Percentiles rank a stretch among this genome's conserved stretches.
Conservation (phyloP, 2,113 vertebrate genomes). For the Sphaerodactylus townsendi region DNA sequence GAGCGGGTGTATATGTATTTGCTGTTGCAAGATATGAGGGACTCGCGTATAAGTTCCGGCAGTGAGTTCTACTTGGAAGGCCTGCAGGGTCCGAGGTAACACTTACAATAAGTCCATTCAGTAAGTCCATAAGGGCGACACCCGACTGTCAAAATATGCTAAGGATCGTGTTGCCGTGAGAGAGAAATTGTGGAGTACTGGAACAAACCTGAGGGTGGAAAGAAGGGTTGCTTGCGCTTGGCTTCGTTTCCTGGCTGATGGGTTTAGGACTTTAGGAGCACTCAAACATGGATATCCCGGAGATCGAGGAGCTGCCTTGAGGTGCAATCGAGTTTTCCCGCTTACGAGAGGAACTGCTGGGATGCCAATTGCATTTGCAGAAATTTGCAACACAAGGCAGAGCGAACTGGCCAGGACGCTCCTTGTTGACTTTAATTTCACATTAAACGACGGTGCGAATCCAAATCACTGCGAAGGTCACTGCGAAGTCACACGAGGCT, state of each 20-base stretch:
- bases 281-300: no score
- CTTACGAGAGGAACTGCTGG: background rate
- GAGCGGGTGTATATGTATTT: background rate
- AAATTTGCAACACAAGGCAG: no score
- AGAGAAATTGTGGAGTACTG: background rate
- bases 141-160: background rate
- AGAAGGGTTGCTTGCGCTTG: background rate
- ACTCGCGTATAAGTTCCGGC: background rate
- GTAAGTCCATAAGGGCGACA: background rate
- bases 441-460: background rate
- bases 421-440: background rate
- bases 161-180: background rate
- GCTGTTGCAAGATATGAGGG: background rate
- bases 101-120: background rate
- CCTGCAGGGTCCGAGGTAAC: background rate
- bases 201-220: background rate
- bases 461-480: background rate
- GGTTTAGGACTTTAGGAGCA: no score
- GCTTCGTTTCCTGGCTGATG: no score
- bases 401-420: background rate
- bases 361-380: background rate
- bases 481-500: background rate
- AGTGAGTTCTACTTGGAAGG: background rate
- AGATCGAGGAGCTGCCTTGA: no score
- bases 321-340: background rate